A percentile compares a stretch with the other conserved stretches of the same genome.
These are phyloP conservation scores for Prionailurus bengalensis DNA, from an alignment of 2,113 vertebrate genomes.

Conservation along the genomic window DNA sequence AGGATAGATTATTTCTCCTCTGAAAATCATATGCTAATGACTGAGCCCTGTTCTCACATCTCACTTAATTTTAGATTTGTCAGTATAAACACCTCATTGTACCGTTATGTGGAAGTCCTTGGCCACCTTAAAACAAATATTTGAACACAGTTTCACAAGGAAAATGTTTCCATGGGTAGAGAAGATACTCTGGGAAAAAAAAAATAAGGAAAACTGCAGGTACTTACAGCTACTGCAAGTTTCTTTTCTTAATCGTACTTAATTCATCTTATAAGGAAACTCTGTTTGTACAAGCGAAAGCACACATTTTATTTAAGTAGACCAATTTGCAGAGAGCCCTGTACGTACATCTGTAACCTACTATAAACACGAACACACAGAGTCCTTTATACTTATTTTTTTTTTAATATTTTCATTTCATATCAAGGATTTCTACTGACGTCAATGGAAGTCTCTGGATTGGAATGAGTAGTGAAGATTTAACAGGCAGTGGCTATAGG, in stretches of 20 bases:
- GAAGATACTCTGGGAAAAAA: conserved; percentile 80
- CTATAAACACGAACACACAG: conserved; percentile 74
- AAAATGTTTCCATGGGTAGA: conserved; percentile 82
- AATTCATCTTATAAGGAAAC: conserved; percentile 82
- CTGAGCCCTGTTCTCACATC: conserved; percentile 64
- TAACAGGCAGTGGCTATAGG: neutral
- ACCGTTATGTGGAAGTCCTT: conserved; percentile 75
- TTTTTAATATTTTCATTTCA: conserved; percentile 70
- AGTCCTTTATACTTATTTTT: conserved; percentile 59
- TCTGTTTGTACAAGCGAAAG: conserved; percentile 70
- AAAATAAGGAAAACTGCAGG: conserved; percentile 73
- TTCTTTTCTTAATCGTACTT: conserved; percentile 81
- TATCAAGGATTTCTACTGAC: conserved; percentile 74
- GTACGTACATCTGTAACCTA: conserved; percentile 42
- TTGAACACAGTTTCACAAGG: conserved; percentile 80
- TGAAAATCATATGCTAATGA: conserved; percentile 74
- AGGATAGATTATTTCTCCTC: conserved; percentile 63
- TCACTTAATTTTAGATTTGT: conserved; percentile 61
- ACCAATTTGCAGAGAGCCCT: conserved; percentile 72
- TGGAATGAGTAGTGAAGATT: neutral
- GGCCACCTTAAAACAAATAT: conserved; percentile 84
- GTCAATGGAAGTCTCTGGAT: conserved; percentile 43
- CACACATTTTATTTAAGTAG: conserved; percentile 76
- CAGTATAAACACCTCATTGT: conserved; percentile 78
- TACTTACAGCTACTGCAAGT: conserved; percentile 65